Percentiles rank a stretch among this genome's conserved stretches.
Conservation (phyloP, 2,888 invertebrate genomes). For the Euzetes globulus region DNA sequence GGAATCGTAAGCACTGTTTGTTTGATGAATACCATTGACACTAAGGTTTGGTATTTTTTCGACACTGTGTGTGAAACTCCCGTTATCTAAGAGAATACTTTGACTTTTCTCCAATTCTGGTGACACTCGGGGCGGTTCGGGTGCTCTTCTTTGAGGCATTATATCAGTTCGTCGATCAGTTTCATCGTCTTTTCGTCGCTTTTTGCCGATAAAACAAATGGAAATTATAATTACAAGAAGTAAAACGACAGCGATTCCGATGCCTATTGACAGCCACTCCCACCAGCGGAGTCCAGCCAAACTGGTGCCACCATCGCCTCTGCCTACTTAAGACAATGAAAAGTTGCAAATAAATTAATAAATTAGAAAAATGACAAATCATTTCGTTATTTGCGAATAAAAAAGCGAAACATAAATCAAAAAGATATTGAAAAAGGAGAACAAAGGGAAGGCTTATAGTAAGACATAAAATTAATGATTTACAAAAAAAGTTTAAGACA, state of each 20-base stretch:
- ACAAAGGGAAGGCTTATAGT: not conserved
- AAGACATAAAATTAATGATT: not conserved
- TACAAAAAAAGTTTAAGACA: too few relatives aligned
- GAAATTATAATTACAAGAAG: slow-evolving; percentile 21
- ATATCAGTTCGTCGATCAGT: not conserved
- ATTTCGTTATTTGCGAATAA: too few relatives aligned
- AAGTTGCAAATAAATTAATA: not conserved
- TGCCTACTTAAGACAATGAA: not conserved
- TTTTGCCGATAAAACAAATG: slow-evolving; percentile 12
- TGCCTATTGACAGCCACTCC: slow-evolving; percentile 13
- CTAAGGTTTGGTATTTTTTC: slow-evolving; percentile 10
- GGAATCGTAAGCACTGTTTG: not conserved
- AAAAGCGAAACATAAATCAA: too few relatives aligned
- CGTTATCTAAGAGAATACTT: slow-evolving; percentile 13
- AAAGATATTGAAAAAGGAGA: not conserved
- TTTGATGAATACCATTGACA: not conserved
- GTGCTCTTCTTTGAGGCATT: not conserved
- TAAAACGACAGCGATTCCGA: slow-evolving; percentile 3
- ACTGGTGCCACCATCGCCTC: not conserved
- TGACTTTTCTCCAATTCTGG: not conserved
- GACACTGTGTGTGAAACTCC: slow-evolving; percentile 19
- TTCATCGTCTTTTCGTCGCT: not conserved
- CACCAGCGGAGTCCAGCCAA: not conserved
- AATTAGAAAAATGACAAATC: not conserved
- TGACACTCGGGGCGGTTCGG: not conserved